Base-by-base conservation (phyloP, 2,113 vertebrate genomes). In the Oostethus manadensis region DNA sequence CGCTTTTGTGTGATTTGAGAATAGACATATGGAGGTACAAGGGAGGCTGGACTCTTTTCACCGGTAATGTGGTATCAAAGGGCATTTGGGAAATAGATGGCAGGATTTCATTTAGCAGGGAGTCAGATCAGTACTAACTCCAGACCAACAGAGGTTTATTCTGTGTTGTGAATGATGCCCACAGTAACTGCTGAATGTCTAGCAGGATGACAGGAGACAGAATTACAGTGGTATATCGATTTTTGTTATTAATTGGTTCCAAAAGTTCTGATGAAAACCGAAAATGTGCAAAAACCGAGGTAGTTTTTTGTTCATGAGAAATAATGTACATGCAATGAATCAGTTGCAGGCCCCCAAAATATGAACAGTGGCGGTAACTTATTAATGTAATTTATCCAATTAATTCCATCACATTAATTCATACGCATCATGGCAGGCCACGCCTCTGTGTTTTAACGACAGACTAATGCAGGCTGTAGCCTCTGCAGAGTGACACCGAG, bases 1-100 rank as follows among this genome's bases (percentile, higher is more conserved):
- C 58, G 71, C 78, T 74, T 79, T 79, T 83, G 76, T 78, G 48
- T 35, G 50, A 76, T 74, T 80, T 71, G 58, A 79, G 71, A 66
- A 64, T 57, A 65, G 62, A 77, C 75, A 83, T 79, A 83, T 67
- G 71, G 71, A 53, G 61, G 68, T 67, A 76, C 68, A 65, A 57
- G 53, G 62, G 63, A 64, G 58, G 74, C 73, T 76, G 69, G 68
- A 80, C 74, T 79, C 51, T 71, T 79, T 77, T 73, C 62, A 60
- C 13, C 48, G 38, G 64, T 64, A 74, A 73, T 83, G 70, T 59
- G 44, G 18, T 66, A 76, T 79, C 74, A 78, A 78, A 84, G 68
- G 64, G 43, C 58, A 71, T 73, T 70, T 58, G 10, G 59, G 68
- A 46, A 65, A 68, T 69, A 73, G 60, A 69, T 79, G 67, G 42